Percentiles rank a stretch among this genome's conserved stretches.
Evolutionary conservation across 2,113 vertebrate species (phyloP).

Genomic region (Propithecus coquereli): DNA sequence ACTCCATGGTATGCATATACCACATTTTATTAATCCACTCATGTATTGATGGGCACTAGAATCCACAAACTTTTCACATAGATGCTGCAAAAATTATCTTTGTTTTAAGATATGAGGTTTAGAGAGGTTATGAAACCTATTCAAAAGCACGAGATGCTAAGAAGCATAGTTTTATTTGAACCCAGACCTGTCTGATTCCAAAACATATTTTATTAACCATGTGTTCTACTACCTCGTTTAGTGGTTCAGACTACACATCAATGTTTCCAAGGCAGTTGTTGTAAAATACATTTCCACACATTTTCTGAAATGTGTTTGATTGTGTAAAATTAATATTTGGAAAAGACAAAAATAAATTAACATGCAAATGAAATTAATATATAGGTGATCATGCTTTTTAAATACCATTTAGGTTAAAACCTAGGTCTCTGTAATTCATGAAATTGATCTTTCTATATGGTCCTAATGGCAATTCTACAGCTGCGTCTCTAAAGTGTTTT

Average conservation of each 20-base stretch:
- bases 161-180: neutral
- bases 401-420: neutral
- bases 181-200: neutral
- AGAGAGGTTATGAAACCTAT: neutral
- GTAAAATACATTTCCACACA: neutral
- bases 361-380: neutral
- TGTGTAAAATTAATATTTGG: neutral
- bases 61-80: too few species aligned
- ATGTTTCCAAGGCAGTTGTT: neutral
- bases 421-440: neutral
- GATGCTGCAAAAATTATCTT: neutral
- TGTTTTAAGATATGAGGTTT: neutral
- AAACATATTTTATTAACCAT: neutral
- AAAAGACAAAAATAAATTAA: neutral
- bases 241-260: accelerated
- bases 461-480: neutral
- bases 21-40: too few species aligned
- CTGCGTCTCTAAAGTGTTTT: neutral
- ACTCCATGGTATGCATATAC: too few species aligned
- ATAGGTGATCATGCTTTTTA: neutral
- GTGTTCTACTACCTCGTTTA: accelerated
- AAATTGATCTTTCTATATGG: neutral
- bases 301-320: neutral
- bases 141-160: neutral
- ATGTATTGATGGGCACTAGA: too few species aligned